Percentiles rank a stretch among this genome's conserved stretches.
Conservation (phyloP, 2,888 invertebrate genomes). For the Miltochrista miniata region DNA sequence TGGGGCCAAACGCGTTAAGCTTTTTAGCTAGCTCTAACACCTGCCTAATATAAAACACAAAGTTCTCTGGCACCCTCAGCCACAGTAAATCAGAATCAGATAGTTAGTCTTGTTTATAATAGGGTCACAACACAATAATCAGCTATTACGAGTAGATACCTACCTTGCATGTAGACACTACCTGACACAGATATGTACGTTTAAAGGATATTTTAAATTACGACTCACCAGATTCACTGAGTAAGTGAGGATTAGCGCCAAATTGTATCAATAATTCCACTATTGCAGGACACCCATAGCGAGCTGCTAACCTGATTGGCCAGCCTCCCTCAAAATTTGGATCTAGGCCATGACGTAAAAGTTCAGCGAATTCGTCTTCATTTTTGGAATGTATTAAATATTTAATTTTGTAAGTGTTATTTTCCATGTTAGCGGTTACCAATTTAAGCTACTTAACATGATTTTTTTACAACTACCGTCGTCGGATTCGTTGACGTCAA, state of each 20-base stretch:
- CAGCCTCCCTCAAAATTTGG: slow-evolving; percentile 73
- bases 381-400: slow-evolving; percentile 55
- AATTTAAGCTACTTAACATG: slow-evolving; percentile 2
- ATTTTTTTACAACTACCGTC: slow-evolving; percentile 7
- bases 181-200: not conserved
- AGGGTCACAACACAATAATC: no score
- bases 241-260: slow-evolving; percentile 72
- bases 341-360: slow-evolving; percentile 62
- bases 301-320: slow-evolving; percentile 73
- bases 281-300: slow-evolving; percentile 58
- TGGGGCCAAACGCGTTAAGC: no score
- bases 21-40: no score
- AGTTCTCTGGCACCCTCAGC: no score
- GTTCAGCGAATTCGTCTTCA: slow-evolving; percentile 51
- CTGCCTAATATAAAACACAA: no score
- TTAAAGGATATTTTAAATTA: not conserved
- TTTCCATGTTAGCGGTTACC: slow-evolving; percentile 45
- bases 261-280: slow-evolving; percentile 63
- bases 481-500: not conserved
- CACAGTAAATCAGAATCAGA: no score
- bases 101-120: no score
- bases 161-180: no score
- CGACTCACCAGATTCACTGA: slow-evolving; percentile 68
- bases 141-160: no score
- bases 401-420: slow-evolving; percentile 47